Evolutionary conservation across 1,140 invertebrate species (phyloP).

Genomic region (Diachasma alloeum): DNA sequence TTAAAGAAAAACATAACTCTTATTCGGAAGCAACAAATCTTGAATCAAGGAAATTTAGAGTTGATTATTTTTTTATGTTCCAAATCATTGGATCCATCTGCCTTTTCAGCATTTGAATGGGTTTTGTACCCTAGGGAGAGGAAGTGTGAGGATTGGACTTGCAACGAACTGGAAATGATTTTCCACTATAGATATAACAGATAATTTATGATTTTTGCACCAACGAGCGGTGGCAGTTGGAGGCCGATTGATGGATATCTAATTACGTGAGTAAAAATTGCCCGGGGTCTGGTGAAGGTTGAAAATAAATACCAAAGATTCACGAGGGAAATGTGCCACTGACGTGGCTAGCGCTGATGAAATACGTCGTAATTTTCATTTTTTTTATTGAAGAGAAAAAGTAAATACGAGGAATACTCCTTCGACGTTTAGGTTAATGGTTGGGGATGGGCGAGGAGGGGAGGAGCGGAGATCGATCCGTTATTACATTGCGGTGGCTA

Average conservation of each 20-base stretch:
- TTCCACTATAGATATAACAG: not conserved
- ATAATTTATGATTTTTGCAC: slow-evolving; percentile 21
- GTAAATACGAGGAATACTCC: slow-evolving; percentile 1
- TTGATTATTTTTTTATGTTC: too few species aligned
- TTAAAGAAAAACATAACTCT: too few species aligned
- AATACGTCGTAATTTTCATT: not conserved
- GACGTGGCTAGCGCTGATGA: not conserved
- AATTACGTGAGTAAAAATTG: slow-evolving; percentile 52
- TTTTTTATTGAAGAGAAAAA: not conserved
- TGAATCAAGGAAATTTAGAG: too few species aligned
- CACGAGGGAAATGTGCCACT: not conserved
- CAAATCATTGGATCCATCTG: too few species aligned
- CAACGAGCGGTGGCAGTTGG: not conserved
- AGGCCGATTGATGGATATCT: slow-evolving; percentile 50
- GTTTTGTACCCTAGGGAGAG: too few species aligned
- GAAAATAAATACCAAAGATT: slow-evolving; percentile 11
- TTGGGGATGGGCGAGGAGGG: not conserved
- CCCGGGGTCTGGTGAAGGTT: not conserved
- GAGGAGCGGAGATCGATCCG: slow-evolving; percentile 11
- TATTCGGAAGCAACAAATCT: too few species aligned
- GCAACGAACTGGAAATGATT: not conserved
- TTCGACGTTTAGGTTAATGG: slow-evolving; percentile 17
- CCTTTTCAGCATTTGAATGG: too few species aligned
- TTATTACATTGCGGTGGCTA: slow-evolving; percentile 19
- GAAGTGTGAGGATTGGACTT: too few species aligned